A percentile compares a stretch with the other conserved stretches of the same genome.
Conservation (phyloP, 2,888 invertebrate species). For the Acanthosepion lycidas region DNA sequence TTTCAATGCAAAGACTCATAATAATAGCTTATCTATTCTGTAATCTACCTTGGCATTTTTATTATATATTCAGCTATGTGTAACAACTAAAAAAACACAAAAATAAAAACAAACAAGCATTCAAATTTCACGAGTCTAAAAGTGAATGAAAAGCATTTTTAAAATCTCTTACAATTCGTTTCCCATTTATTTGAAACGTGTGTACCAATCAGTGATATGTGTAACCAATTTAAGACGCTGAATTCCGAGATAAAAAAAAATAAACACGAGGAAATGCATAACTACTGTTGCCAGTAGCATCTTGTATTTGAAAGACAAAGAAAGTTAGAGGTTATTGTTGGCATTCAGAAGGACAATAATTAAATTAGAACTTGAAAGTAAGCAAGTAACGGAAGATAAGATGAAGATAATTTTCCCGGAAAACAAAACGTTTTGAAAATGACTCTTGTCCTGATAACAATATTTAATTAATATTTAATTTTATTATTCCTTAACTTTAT, state of each 20-base stretch:
- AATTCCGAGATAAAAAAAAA: neutral
- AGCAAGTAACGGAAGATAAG: neutral
- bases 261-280: neutral
- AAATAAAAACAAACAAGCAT: neutral
- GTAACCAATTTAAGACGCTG: neutral
- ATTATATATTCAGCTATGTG: neutral
- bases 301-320: neutral
- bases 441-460: neutral
- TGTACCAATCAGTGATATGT: neutral
- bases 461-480: neutral
- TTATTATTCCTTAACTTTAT: neutral
- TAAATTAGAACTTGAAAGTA: neutral
- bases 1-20: neutral
- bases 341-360: neutral
- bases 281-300: no score
- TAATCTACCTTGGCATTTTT: slow-evolving; percentile 13
- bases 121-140: neutral
- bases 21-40: neutral
- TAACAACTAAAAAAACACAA: neutral
- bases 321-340: neutral
- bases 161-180: neutral
- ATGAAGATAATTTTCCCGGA: neutral
- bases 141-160: neutral
- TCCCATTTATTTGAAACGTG: neutral
- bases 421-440: neutral